These are phyloP conservation scores for Dryobotodes eremita DNA, from an alignment of 2,888 invertebrate species.

Conservation along the genomic window DNA sequence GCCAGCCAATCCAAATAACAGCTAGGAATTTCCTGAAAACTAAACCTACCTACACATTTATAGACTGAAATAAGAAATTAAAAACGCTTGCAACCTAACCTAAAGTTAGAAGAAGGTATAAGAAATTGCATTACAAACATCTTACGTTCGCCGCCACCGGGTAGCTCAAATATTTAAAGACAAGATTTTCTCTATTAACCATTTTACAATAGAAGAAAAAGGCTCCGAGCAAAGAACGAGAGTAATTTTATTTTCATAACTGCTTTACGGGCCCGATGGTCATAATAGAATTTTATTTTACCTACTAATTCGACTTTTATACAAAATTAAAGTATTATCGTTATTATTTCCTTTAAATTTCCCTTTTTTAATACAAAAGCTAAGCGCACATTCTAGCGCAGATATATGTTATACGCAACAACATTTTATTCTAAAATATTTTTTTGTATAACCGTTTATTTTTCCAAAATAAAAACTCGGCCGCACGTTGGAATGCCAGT, in stretches of 20 bases:
- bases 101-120: slow-evolving; percentile 3
- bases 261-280: slow-evolving; percentile 64
- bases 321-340: neutral
- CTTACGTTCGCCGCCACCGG: slow-evolving; percentile 69
- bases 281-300: slow-evolving; percentile 39
- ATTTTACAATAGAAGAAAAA: slow-evolving; percentile 64
- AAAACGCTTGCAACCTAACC: neutral
- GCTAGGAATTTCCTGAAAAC: neutral
- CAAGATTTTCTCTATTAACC: slow-evolving; percentile 71
- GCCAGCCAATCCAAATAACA: neutral
- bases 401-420: too few relatives aligned
- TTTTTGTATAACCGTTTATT: too few relatives aligned
- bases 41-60: neutral
- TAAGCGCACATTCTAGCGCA: too few relatives aligned
- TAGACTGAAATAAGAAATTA: neutral
- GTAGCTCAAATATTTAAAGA: slow-evolving; percentile 81
- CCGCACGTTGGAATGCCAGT: too few relatives aligned
- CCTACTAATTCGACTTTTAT: slow-evolving; percentile 9
- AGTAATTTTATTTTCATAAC: slow-evolving; percentile 76
- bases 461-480: too few relatives aligned
- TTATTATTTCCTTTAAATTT: neutral
- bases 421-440: too few relatives aligned
- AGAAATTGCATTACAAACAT: slow-evolving; percentile 69
- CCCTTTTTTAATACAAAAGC: neutral
- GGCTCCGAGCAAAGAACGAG: slow-evolving; percentile 66